phyloP scores from a whole-genome alignment of 2,888 invertebrate genomes.

The Cheilosia pagana region DNA sequence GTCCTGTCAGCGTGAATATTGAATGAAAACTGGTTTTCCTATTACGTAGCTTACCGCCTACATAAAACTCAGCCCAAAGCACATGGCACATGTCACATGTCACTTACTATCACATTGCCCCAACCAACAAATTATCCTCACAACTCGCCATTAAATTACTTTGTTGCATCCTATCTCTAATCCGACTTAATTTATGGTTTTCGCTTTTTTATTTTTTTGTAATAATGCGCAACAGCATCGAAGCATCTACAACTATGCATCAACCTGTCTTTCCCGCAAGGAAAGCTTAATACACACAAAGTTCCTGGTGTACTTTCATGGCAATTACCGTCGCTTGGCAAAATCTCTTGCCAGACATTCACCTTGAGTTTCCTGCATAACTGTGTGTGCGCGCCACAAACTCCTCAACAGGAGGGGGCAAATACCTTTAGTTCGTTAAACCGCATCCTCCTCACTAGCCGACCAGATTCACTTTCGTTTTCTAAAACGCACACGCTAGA shows the following conservation, averaged over 20 bases:
- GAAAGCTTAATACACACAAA: neutral
- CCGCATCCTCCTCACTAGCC: slow-evolving; percentile 9
- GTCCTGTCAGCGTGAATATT: too few relatives aligned
- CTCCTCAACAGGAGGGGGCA: neutral
- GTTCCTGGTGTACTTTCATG: slow-evolving; percentile 1
- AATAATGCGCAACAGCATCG: neutral
- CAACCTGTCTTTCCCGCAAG: neutral
- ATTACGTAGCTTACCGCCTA: neutral
- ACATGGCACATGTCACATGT: slow-evolving; percentile 1
- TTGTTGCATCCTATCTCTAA: neutral
- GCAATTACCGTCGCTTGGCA: slow-evolving; percentile 14
- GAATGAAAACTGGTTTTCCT: too few relatives aligned
- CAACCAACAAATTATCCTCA: neutral
- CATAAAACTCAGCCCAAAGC: neutral
- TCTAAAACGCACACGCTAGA: neutral
- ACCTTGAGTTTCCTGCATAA: slow-evolving; percentile 18
- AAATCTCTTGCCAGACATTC: slow-evolving; percentile 14
- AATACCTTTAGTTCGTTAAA: slow-evolving; percentile 22
- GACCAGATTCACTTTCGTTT: slow-evolving; percentile 15
- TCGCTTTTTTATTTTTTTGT: neutral
- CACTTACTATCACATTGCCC: neutral
- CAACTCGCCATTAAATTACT: neutral
- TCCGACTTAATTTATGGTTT: slow-evolving; percentile 6
- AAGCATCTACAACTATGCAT: neutral
- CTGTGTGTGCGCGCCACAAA: neutral